phyloP scores from a whole-genome alignment of 2,113 vertebrate genomes.

The Lepisosteus osseus region DNA sequence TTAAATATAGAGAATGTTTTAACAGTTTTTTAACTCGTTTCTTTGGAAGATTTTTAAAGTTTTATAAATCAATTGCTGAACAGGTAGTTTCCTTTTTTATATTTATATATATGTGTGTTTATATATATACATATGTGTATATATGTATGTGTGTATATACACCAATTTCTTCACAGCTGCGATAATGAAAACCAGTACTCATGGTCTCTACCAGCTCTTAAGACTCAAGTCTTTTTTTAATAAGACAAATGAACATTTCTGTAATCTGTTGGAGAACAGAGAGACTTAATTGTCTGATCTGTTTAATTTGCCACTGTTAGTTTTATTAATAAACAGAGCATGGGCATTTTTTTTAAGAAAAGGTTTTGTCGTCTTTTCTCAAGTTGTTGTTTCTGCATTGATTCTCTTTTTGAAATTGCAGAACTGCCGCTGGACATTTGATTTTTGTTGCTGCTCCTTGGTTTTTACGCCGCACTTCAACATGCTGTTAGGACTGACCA shows the following conservation, averaged over 20 bases:
- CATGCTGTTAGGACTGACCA: too few relatives aligned
- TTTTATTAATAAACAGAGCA: conserved; percentile 81
- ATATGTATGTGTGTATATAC: neutral
- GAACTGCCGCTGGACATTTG: too few relatives aligned
- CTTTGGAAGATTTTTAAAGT: conserved; percentile 35
- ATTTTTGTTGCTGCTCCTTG: too few relatives aligned
- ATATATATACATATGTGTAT: conserved; percentile 1
- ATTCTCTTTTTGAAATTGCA: too few relatives aligned
- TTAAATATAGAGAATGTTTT: conserved; percentile 99
- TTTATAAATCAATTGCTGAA: neutral
- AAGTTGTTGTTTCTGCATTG: neutral
- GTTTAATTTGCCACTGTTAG: conserved; percentile 76
- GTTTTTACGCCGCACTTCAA: too few relatives aligned
- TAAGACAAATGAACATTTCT: conserved; percentile 80
- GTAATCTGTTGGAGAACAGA: conserved; percentile 77
- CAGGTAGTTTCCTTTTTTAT: conserved; percentile 1
- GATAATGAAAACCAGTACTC: too few relatives aligned
- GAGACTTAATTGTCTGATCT: conserved; percentile 72
- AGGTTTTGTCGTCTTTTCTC: conserved; percentile 1
- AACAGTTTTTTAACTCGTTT: conserved; percentile 81
- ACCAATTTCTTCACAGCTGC: neutral
- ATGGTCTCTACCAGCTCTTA: too few relatives aligned
- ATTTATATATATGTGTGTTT: neutral
- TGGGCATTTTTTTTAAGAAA: conserved; percentile 72
- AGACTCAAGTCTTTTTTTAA: conserved; percentile 11